Conservation (phyloP, 1,140 invertebrate species). For the Trachelipus rathkii region DNA sequence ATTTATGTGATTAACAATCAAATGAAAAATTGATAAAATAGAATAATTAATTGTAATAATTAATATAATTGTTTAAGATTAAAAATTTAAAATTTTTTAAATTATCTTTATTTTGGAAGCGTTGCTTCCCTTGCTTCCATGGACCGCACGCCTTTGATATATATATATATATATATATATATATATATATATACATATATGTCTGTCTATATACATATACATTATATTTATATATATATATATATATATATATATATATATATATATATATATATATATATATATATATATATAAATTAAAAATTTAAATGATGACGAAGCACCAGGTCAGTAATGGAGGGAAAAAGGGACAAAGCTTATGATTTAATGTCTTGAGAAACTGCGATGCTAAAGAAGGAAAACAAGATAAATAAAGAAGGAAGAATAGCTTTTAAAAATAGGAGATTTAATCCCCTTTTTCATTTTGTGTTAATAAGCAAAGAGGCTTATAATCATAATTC, state of each 20-base stretch:
- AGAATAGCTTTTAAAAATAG: background rate
- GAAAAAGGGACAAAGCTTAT: background rate
- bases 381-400: background rate
- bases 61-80: no score
- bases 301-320: background rate
- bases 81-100: no score
- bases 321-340: constrained; percentile 2
- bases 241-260: constrained; percentile 15
- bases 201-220: background rate
- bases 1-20: no score
- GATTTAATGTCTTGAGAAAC: background rate
- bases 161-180: background rate
- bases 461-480: no score
- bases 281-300: background rate
- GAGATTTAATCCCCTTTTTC: no score
- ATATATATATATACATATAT: constrained; percentile 2
- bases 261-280: background rate
- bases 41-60: no score
- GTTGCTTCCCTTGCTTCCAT: no score
- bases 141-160: no score
- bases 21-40: no score
- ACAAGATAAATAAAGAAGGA: background rate
- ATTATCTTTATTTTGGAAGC: no score
- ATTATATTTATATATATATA: background rate
- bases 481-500: no score